These are phyloP conservation scores for Struthio camelus DNA, from an alignment of 2,113 vertebrate genomes.

Conservation along the genomic window DNA sequence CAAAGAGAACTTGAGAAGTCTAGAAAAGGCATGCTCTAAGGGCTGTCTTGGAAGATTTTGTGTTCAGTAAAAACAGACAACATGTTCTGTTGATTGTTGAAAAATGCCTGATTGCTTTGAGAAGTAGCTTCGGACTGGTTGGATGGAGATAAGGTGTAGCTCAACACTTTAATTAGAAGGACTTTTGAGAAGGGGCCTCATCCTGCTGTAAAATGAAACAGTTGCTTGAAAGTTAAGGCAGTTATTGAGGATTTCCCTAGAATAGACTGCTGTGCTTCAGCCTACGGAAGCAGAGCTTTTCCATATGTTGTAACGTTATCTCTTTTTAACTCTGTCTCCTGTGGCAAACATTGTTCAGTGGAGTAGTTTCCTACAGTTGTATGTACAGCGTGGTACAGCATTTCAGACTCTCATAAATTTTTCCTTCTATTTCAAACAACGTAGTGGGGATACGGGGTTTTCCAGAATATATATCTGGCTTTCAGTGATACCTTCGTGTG, in stretches of 20 bases:
- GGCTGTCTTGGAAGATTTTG: neutral
- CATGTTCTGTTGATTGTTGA: neutral
- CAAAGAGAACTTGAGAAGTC: neutral
- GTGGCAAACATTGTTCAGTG: accelerated
- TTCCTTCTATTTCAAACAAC: too few relatives aligned
- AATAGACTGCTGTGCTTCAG: neutral
- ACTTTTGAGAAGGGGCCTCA: neutral
- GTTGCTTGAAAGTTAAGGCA: neutral
- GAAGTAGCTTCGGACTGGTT: neutral
- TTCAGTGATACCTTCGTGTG: too few relatives aligned
- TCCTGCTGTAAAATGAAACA: neutral
- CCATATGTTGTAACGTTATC: neutral
- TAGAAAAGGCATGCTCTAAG: neutral
- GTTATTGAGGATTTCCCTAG: neutral
- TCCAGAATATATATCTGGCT: too few relatives aligned
- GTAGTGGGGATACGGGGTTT: too few relatives aligned
- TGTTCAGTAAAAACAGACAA: neutral
- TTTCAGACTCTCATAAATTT: too few relatives aligned
- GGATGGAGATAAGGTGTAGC: neutral
- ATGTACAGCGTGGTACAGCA: too few relatives aligned
- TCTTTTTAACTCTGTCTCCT: neutral
- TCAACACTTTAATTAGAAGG: neutral
- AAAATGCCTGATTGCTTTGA: neutral
- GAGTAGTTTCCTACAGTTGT: neutral
- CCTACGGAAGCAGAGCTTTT: neutral